Evolutionary conservation across 1,140 invertebrate genomes (phyloP).

Genomic region (Ips nitidus): DNA sequence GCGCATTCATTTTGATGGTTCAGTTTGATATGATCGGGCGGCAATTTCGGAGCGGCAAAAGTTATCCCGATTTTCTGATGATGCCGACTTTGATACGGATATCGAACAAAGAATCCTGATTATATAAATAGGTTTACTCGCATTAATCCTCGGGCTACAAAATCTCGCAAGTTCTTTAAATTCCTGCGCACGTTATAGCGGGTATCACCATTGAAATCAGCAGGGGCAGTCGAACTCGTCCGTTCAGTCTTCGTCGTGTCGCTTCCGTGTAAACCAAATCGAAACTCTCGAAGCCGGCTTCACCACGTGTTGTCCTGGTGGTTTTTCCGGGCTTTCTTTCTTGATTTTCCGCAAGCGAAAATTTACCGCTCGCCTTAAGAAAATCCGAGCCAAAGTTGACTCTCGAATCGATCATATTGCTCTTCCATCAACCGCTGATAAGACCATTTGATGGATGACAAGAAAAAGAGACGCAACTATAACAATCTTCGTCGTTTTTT

Average conservation of each 20-base stretch:
- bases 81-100: background rate
- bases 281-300: slow-evolving; percentile 12
- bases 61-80: background rate
- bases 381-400: too few relatives aligned
- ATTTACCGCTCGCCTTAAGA: too few relatives aligned
- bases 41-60: background rate
- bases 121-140: slow-evolving; percentile 27
- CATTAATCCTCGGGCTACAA: slow-evolving; percentile 24
- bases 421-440: too few relatives aligned
- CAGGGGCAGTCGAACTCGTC: slow-evolving; percentile 17
- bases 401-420: too few relatives aligned
- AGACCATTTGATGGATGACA: too few relatives aligned
- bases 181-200: slow-evolving; percentile 20
- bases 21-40: background rate
- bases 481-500: too few relatives aligned
- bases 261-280: slow-evolving; percentile 17
- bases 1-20: background rate
- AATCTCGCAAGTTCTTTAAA: slow-evolving; percentile 23
- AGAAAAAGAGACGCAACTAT: too few relatives aligned
- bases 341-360: background rate
- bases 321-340: background rate
- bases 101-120: slow-evolving; percentile 7
- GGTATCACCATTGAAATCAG: slow-evolving; percentile 18
- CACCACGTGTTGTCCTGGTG: slow-evolving; percentile 9
- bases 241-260: slow-evolving; percentile 10